Evolutionary conservation across 2,797 vertebrate species (phyloP), one percentile per base, ranked within the genome.

Genomic region (Hemibagrus guttatus): DNA sequence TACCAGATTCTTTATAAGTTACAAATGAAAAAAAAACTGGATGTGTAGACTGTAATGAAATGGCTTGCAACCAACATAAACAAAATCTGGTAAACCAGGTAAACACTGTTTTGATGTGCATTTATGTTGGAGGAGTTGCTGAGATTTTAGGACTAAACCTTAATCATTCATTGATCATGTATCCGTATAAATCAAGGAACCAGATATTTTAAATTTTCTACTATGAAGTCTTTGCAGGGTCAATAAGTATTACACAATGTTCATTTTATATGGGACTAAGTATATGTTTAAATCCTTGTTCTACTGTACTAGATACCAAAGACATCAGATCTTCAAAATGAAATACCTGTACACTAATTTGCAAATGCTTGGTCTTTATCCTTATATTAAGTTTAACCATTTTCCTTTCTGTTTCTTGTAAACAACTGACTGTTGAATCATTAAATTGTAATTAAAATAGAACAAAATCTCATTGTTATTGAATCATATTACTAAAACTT

Each of bases 1-100:
- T 99, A 99, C 93, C 98, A 99, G 95, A 97, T 99, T 90, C 94
- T 99, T 64, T 99, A 99, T 93, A 98, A 97, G 92, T 96, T 99
- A 64, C 94, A 94, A 92, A 97, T 99, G 97, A 98, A 96, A 91
- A 96, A 95, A 92, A 99, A 98, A 91, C 91, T 96, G 1, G 96
- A 96, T 64, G 92, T 97, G 78, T 96, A 89, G 56, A 63, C 54
- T 1, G 4, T 59, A 49, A 9, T 56, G 61, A 89, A 86, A 69
- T 42, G 21, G 63, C 35, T 46, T 78, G 28, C 4, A 58, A 54
- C 23, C 35, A 28, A 16, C 17, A 6, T 84, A 69, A 75, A 71
- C 56, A 23, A 71, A 69, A 84, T 54, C 49, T 61, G 56, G 92
- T 96, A 97, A 88, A 94, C n/a, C 8, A 23, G 16, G 3, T 52